A percentile compares a stretch with the other conserved stretches of the same genome.
Evolutionary conservation across 2,888 invertebrate species (phyloP).

Genomic region (Macaria liturata): DNA sequence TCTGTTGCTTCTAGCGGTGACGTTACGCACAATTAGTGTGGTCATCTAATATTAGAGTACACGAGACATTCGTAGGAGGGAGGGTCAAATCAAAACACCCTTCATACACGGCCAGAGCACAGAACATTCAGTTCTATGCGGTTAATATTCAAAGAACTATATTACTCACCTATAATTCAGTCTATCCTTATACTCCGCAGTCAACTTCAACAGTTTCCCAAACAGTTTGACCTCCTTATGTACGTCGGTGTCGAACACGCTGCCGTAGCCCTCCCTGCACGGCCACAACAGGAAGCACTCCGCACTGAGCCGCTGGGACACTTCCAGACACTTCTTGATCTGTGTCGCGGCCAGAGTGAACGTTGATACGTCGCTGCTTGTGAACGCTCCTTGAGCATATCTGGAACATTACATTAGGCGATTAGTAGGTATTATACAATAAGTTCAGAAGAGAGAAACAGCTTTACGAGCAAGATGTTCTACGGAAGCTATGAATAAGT

Average conservation of each 20-base stretch:
- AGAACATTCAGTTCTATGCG: too few species aligned
- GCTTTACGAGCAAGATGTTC: too few species aligned
- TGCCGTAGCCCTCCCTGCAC: conserved; percentile 83
- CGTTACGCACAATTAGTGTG: too few species aligned
- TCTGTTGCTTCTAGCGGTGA: too few species aligned
- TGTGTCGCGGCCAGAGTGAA: conserved; percentile 84
- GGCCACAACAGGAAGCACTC: conserved; percentile 86
- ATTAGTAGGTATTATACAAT: too few species aligned
- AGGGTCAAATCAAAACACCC: too few species aligned
- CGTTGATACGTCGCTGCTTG: conserved; percentile 83
- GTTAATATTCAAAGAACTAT: too few species aligned
- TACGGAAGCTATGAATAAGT: too few species aligned
- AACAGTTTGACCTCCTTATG: conserved; percentile 84
- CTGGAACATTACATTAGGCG: conserved; percentile 47
- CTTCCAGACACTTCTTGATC: conserved; percentile 85
- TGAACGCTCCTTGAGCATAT: conserved; percentile 84
- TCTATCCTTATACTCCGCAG: conserved; percentile 85
- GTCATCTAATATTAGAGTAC: too few species aligned
- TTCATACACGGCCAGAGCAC: too few species aligned
- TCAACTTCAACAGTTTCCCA: conserved; percentile 84
- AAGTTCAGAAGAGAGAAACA: too few species aligned
- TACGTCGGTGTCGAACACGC: conserved; percentile 84
- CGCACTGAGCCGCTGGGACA: conserved; percentile 83
- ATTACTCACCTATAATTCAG: conserved; percentile 61
- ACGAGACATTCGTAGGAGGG: too few species aligned